Evolutionary conservation across 2,113 vertebrate genomes (phyloP), one percentile per base, ranked within the genome.

Genomic region (Cyphomyrus plagiostoma): DNA sequence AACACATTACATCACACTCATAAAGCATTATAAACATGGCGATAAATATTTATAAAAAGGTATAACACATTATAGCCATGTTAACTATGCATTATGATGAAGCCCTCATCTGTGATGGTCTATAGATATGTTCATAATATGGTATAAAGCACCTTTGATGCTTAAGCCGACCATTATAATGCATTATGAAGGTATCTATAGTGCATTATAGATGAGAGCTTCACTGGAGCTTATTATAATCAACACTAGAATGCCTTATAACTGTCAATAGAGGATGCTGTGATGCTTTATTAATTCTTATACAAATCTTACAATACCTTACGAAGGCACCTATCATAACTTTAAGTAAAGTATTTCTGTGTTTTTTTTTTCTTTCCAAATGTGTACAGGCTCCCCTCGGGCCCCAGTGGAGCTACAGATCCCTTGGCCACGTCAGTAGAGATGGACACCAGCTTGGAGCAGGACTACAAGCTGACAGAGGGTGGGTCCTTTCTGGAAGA

Each of bases 371-470:
- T 26, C n/a, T 66, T 42, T 39, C 74, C 15, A 39, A 80, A 42
- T 0, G 15, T 48, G 82, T 48, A 49, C 92, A 99, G 98, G 89
- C 92, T 97, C 66, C 97, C 97, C 17, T 97, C 97, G 1, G 96
- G 97, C 70, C 96, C 97, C 15, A 95, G 95, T 1, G 94, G 94
- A 49, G 96, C 97, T 90, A 94, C 94, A 70, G 93, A 96, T 88
- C 96, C 97, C 42, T 95, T 97, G 56, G 94, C 96, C 13, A 95
- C 96, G 19, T 91, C 96, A 50, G 93, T 96, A 86, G 98, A 97
- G 93, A 97, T 96, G 91, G 94, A 94, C 84, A 19, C 87, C 70
- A 48, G 89, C 3, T 35, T 90, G 90, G n/a, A 94, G 93, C 77
- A 91, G 87, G 92, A 93, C 6, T 94, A 95, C 90, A 95, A 96